Conservation (phyloP, 1,140 invertebrate genomes). For the Marisa cornuarietis region DNA sequence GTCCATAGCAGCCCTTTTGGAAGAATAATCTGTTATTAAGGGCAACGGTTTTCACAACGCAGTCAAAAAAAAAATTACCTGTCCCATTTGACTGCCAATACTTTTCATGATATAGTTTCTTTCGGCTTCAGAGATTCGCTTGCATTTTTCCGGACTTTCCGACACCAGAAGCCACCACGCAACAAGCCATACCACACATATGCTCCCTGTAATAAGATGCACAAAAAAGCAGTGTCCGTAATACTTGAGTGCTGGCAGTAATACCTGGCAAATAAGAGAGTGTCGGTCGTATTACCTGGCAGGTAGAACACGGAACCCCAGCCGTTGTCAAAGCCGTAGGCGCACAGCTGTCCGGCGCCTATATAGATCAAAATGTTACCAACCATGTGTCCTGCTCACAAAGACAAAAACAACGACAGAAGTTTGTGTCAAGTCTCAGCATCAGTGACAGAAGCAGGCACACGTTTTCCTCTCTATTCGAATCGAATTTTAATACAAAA, state of each 20-base stretch:
- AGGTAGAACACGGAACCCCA: conserved; percentile 58
- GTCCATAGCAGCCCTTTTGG: no score
- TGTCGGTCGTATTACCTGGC: conserved; percentile 34
- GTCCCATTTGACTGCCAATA: not conserved
- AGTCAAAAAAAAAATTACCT: no score
- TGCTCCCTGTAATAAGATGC: conserved; percentile 10
- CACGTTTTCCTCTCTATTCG: no score
- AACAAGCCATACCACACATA: conserved; percentile 33
- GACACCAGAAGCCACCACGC: conserved; percentile 38
- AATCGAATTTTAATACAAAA: no score
- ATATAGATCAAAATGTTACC: conserved; percentile 44
- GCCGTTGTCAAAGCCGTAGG: conserved; percentile 45
- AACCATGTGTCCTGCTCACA: conserved; percentile 27
- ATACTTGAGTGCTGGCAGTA: not conserved
- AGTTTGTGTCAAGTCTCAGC: no score
- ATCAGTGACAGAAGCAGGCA: no score
- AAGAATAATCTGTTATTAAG: no score
- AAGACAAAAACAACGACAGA: conserved; percentile 1
- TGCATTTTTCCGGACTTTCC: conserved; percentile 39
- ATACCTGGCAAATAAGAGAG: not conserved
- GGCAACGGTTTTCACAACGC: no score
- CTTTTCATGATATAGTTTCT: conserved; percentile 36
- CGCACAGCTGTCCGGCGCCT: conserved; percentile 50
- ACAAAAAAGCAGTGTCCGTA: not conserved
- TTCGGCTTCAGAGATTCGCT: conserved; percentile 38